Base-by-base conservation (phyloP, 2,113 vertebrate species). In the Menura novaehollandiae region DNA sequence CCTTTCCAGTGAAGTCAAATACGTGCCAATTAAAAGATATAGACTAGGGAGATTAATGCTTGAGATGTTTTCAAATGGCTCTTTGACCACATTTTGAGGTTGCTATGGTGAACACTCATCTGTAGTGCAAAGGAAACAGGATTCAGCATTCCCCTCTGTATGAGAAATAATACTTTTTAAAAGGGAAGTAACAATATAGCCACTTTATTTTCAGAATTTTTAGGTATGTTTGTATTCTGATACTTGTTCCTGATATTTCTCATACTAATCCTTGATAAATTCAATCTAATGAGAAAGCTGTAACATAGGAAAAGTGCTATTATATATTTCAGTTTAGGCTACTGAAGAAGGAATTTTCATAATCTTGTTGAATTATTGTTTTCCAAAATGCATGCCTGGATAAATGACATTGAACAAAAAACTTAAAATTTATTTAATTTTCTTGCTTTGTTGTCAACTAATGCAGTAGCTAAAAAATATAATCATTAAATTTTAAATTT, bases 71-170 rank as follows among this genome's bases (percentile, higher is more conserved):
- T 93, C 39, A 62, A 63, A 59, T 71, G 43, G 46, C 62, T 96
- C 56, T 88, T 81, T 27, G 53, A 69, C 87, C 43, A 86, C n/a
- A 73, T 79, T 93, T 96, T 64, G 68, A 94, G 64, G 78, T 96
- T 96, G 78, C 84, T 92, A 82, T 93, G 73, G 93, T 85, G 66
- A 96, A 81, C 2, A 6, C 32, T 91, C 24, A 90, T 83, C 76
- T 93, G 46, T 71, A 88, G 89, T 56, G 63, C 75, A 97, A 90
- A 76, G 39, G 52, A 74, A 76, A 85, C 3, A 60, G 32, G 43
- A 85, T 84, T 78, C 58, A 85, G 27, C 51, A 83, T 62, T 89
- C 28, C 27, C 56, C 30, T 88, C 55, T 32, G 4, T 81, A 63
- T 24, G 10, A 89, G 17, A 84, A 88, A 77, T 28, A 56, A 35